phyloP scores from a whole-genome alignment of 2,113 vertebrate genomes.

The Calidris pygmaea region DNA sequence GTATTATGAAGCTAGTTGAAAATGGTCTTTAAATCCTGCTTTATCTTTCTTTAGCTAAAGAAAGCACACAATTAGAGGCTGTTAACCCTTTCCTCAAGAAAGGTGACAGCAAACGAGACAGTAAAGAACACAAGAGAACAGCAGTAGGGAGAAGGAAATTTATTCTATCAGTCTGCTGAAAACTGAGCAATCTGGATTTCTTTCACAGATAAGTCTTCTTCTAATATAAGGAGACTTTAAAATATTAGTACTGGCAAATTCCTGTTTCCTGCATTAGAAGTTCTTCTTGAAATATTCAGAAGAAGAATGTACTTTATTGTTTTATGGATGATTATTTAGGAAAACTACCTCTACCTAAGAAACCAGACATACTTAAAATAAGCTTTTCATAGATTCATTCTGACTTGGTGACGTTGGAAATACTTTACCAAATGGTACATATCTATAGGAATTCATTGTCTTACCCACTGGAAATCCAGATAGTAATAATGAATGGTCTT shows the following conservation, averaged over 20 bases:
- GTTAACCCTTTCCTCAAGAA: slow-evolving; percentile 33
- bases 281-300: not conserved
- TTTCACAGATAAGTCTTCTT: not conserved
- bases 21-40: slow-evolving; percentile 51
- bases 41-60: slow-evolving; percentile 43
- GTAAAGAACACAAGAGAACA: not conserved
- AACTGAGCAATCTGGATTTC: not conserved
- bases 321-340: not conserved
- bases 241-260: not conserved
- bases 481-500: not conserved
- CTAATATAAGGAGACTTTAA: not conserved
- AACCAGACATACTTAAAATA: not conserved
- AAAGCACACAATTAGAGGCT: slow-evolving; percentile 5
- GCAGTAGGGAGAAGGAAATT: not conserved
- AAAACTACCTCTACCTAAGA: not conserved
- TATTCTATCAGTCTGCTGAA: not conserved
- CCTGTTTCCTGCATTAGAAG: not conserved
- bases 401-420: not conserved
- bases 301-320: not conserved
- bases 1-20: slow-evolving; percentile 43
- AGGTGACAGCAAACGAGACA: not conserved
- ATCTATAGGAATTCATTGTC: not conserved
- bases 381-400: not conserved
- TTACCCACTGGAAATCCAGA: not conserved
- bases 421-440: not conserved